phyloP scores from a whole-genome alignment of 1,140 invertebrate species.

The Trissolcus basalis region DNA sequence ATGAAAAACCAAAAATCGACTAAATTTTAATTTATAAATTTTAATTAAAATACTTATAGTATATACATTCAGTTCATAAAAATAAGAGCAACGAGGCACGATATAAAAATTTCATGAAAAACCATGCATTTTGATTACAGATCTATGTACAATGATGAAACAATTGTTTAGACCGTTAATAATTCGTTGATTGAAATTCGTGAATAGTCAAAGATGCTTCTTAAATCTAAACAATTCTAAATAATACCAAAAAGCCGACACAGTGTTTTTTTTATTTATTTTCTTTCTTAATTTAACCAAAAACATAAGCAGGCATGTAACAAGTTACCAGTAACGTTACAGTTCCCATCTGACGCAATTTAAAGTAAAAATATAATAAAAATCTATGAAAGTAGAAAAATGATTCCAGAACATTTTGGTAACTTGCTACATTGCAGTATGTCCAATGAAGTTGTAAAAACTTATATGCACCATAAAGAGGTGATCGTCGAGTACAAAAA shows the following conservation, averaged over 20 bases:
- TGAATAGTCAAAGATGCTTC: too few species aligned
- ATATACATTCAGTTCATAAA: conserved; percentile 62
- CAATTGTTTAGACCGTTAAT: conserved; percentile 7
- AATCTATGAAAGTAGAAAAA: too few species aligned
- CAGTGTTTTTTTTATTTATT: too few species aligned
- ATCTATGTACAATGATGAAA: conserved; percentile 57
- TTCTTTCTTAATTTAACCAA: too few species aligned
- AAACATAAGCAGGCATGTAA: too few species aligned
- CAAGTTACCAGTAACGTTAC: too few species aligned
- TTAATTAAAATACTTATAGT: conserved; percentile 61
- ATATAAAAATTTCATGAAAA: conserved; percentile 45
- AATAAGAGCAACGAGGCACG: conserved; percentile 57
- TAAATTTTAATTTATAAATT: conserved; percentile 49
- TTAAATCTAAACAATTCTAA: conserved; percentile 11
- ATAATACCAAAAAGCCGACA: not conserved
- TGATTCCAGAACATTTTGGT: too few species aligned
- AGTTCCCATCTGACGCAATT: too few species aligned
- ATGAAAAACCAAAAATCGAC: not conserved
- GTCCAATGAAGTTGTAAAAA: too few species aligned
- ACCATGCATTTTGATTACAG: conserved; percentile 48
- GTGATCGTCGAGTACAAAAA: not conserved
- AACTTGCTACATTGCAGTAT: too few species aligned
- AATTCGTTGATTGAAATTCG: too few species aligned
- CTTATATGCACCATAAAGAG: not conserved
- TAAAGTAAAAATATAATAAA: too few species aligned